Conservation (phyloP, 2,888 invertebrate species). For the Eupithecia vulgata region DNA sequence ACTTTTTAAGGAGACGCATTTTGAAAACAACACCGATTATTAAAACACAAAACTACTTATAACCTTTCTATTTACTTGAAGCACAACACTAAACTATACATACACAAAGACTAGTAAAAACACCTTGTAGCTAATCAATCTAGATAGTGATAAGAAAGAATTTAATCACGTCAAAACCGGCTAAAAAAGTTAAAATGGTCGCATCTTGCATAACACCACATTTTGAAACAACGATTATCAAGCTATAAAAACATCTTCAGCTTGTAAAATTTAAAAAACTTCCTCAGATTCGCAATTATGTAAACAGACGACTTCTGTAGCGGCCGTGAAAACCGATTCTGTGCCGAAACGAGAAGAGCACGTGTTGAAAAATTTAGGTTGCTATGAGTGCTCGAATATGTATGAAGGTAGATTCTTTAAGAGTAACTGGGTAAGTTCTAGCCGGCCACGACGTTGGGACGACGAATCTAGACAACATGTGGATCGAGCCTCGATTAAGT, state of each 20-base stretch:
- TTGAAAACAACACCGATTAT: not conserved
- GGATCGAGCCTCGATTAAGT: not conserved
- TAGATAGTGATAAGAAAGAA: constrained; percentile 15
- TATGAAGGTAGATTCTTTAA: not conserved
- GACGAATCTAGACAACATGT: not conserved
- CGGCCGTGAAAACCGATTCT: constrained; percentile 25
- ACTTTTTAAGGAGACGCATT: constrained; percentile 46
- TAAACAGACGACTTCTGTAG: constrained; percentile 35
- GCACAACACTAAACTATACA: constrained; percentile 6
- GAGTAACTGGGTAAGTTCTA: not conserved
- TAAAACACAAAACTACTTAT: not conserved
- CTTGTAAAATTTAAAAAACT: constrained; percentile 63
- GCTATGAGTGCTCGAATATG: not conserved
- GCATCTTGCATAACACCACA: constrained; percentile 59
- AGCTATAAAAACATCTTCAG: constrained; percentile 49
- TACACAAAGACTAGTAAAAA: not conserved
- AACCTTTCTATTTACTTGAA: not conserved
- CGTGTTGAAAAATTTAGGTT: constrained; percentile 24
- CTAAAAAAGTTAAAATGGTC: constrained; percentile 44
- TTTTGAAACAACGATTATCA: constrained; percentile 47
- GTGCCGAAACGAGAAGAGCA: constrained; percentile 27
- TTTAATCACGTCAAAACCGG: constrained; percentile 29
- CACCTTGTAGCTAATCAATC: constrained; percentile 6
- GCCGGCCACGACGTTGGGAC: not conserved
- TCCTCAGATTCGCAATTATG: constrained; percentile 46